Conservation (phyloP, 2,797 vertebrate species). For the Pantherophis vulpinus region DNA sequence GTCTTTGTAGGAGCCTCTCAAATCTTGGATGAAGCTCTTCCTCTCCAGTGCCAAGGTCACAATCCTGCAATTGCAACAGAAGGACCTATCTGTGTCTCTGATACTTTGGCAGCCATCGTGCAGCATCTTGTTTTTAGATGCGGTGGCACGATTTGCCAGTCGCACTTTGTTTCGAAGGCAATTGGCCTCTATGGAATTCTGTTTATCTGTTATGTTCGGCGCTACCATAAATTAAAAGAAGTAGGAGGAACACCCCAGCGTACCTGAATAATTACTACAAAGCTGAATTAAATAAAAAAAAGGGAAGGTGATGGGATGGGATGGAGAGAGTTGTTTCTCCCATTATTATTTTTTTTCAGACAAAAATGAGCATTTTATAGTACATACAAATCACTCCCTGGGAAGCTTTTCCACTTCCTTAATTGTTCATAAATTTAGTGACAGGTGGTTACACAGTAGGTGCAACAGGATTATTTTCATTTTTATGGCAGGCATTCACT, state of each 20-base stretch:
- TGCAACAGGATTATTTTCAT: slow-evolving; percentile 62
- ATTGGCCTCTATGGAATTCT: not conserved
- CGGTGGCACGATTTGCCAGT: not conserved
- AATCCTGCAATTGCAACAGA: not conserved
- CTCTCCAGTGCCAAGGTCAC: rapidly evolving
- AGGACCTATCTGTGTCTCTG: not conserved
- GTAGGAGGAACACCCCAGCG: not conserved
- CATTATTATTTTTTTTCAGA: slow-evolving; percentile 59
- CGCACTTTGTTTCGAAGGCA: slow-evolving; percentile 2
- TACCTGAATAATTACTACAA: slow-evolving; percentile 66
- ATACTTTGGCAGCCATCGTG: rapidly evolving
- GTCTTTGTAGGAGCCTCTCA: not conserved
- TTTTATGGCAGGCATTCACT: slow-evolving; percentile 66
- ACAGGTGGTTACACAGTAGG: slow-evolving; percentile 77
- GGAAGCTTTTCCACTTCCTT: slow-evolving; percentile 74
- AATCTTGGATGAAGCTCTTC: not conserved
- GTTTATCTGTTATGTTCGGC: slow-evolving; percentile 1
- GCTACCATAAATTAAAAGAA: slow-evolving; percentile 35
- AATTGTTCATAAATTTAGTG: slow-evolving; percentile 80
- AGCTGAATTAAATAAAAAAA: slow-evolving; percentile 38
- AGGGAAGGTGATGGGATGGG: not conserved
- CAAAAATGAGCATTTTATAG: slow-evolving; percentile 69
- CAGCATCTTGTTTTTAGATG: not conserved
- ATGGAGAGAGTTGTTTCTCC: slow-evolving; percentile 63
- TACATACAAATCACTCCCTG: slow-evolving; percentile 70